Percentiles rank a stretch among this genome's conserved stretches.
phyloP scores from a whole-genome alignment of 1,140 invertebrate species.

The Stegodyphus dumicola region DNA sequence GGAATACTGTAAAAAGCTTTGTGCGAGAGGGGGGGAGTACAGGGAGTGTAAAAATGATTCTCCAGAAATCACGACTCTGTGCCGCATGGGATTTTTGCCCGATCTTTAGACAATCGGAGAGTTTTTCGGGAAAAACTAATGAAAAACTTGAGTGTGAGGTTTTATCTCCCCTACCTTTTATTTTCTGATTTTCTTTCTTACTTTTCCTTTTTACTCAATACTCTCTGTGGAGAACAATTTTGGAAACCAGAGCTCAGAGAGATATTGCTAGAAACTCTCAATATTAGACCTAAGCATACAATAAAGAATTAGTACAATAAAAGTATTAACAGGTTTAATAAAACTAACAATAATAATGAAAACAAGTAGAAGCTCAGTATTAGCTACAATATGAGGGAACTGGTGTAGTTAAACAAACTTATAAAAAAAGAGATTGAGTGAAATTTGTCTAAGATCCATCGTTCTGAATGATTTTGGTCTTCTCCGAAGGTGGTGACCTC shows the following conservation, averaged over 20 bases:
- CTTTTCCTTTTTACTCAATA: neutral
- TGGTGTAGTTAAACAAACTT: too few species aligned
- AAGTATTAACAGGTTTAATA: too few species aligned
- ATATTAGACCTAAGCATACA: too few species aligned
- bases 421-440: too few species aligned
- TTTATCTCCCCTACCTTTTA: slow-evolving; percentile 20
- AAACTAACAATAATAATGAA: too few species aligned
- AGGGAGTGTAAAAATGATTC: slow-evolving; percentile 33
- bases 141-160: slow-evolving; percentile 52
- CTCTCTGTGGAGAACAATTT: neutral
- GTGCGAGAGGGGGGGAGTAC: neutral
- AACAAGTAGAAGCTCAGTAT: too few species aligned
- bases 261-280: neutral
- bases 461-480: too few species aligned
- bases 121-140: slow-evolving; percentile 51
- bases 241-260: neutral
- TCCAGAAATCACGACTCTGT: slow-evolving; percentile 37
- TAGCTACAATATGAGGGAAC: too few species aligned
- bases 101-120: slow-evolving; percentile 53
- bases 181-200: neutral
- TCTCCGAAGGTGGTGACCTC: too few species aligned
- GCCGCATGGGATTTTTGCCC: slow-evolving; percentile 11
- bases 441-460: too few species aligned
- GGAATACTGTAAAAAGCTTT: neutral
- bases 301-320: too few species aligned